Evolutionary conservation across 1,140 invertebrate species (phyloP), one percentile per base, ranked within the genome.

Genomic region (Hermatobates lingyangjiaoensis): DNA sequence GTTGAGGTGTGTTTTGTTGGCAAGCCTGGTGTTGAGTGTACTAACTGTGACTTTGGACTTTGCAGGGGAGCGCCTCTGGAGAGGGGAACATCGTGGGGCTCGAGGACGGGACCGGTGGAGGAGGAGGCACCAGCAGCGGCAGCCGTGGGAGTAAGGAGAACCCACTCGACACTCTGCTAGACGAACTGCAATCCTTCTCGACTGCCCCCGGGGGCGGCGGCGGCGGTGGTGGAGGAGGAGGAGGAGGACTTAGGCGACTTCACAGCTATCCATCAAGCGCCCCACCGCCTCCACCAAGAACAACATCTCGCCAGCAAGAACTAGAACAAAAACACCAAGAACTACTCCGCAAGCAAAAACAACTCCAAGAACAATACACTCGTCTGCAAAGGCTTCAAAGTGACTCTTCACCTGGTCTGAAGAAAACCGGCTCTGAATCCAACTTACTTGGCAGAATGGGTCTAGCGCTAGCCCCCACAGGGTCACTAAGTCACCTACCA

Each of bases 161-260:
- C 79, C 83, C 86, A 77, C 83, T 91, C 80, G 87, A 92, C 80
- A 83, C 84, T 79, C 68, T 92, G 80, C 66, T 92, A 85, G 86
- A 90, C 64, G 87, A 92, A 67, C 71, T 90, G 45, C 83, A 89
- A 64, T 88, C 85, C 10, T 87, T 87, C 64, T 77, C 80, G 26
- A 76, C 48, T 34, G 23, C 18, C 27, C 46, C 14, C 10, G 12
- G 7, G 49, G 12, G 21, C 49, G 21, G 21, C 40, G 21, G 25
- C 28, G 23, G 30, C 26, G 5, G 7, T 26, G 15, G 21, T 26
- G n/a, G 20, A 4, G 45, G 44, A 4, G 26, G 27, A 27, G 64
- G 70, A 10, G 61, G 70, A n/a, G 74, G 77, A 12, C 64, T 84
- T 44, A 72, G 80, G 1, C 71, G 81, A 23, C 63, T 83, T 45